Evolutionary conservation across 2,113 vertebrate genomes (phyloP).

Genomic region (Clupea harengus): DNA sequence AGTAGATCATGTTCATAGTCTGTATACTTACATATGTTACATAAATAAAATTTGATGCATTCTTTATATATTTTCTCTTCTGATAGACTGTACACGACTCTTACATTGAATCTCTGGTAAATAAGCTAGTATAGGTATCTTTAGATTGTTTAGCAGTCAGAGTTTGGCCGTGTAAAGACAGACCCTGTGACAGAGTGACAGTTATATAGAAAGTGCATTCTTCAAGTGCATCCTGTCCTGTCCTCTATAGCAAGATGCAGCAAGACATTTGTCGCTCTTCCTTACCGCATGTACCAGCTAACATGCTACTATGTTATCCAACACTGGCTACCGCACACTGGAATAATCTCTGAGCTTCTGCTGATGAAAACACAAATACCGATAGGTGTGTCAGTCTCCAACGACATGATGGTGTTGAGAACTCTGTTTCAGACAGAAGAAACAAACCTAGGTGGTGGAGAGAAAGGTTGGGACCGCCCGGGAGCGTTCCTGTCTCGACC

Average conservation of each 20-base stretch:
- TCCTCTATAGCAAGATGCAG: not conserved
- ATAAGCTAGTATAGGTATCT: constrained; percentile 58
- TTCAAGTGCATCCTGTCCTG: constrained; percentile 25
- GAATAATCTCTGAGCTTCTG: constrained; percentile 7
- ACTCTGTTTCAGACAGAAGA: not conserved
- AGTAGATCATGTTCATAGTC: constrained; percentile 61
- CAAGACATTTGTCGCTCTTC: not conserved
- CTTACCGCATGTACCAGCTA: not conserved
- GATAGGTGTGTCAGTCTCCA: not conserved
- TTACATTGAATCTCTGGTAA: constrained; percentile 65
- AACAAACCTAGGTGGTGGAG: constrained; percentile 16
- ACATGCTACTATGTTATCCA: not conserved
- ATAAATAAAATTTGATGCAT: constrained; percentile 75
- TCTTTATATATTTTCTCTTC: constrained; percentile 71
- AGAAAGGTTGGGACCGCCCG: not conserved
- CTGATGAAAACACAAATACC: constrained; percentile 3
- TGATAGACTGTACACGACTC: constrained; percentile 68
- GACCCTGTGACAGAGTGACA: constrained; percentile 29
- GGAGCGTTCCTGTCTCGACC: constrained; percentile 13
- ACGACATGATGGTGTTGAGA: not conserved
- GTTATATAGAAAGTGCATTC: constrained; percentile 28
- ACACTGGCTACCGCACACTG: not conserved
- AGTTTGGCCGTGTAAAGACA: not conserved
- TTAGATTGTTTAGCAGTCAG: not conserved
- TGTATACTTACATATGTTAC: constrained; percentile 71